phyloP scores from a whole-genome alignment of 2,113 vertebrate genomes.

The Ceyx margarethae region DNA sequence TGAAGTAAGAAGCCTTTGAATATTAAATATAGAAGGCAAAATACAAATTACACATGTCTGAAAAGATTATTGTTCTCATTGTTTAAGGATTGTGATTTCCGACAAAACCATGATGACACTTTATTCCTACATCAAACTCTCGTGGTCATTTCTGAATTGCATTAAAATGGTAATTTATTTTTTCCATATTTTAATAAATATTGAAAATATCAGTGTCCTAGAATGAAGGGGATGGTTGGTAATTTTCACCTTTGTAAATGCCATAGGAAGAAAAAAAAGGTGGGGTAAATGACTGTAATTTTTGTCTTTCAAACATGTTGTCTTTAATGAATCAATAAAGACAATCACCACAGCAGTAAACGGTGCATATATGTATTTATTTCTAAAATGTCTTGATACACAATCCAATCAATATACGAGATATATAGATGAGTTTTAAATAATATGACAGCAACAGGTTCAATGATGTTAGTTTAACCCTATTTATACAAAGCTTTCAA shows the following conservation, averaged over 20 bases:
- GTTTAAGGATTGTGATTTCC: not conserved
- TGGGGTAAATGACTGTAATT: not conserved
- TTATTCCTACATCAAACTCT: not conserved
- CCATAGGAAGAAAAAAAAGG: not conserved
- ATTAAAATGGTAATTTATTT: not conserved
- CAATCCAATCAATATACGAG: not conserved
- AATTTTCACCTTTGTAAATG: not conserved
- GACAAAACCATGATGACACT: not conserved
- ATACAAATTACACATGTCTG: not conserved
- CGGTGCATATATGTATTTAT: not conserved
- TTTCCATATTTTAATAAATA: not conserved
- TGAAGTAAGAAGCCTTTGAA: too few species aligned
- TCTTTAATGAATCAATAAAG: not conserved
- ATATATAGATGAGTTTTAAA: not conserved
- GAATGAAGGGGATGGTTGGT: not conserved
- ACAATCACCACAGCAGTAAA: not conserved
- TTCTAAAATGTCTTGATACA: not conserved
- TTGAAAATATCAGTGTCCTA: fast-evolving
- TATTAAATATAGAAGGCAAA: not conserved
- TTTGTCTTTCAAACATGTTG: not conserved
- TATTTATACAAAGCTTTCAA: not conserved
- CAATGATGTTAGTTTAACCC: not conserved
- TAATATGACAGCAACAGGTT: not conserved
- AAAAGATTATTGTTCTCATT: not conserved
- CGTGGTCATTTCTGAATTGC: not conserved